Evolutionary conservation across 64 coral and sea anemone genomes (phyloP), one percentile per base, ranked within the genome.

Genomic region (Dendronephthya gigantea): DNA sequence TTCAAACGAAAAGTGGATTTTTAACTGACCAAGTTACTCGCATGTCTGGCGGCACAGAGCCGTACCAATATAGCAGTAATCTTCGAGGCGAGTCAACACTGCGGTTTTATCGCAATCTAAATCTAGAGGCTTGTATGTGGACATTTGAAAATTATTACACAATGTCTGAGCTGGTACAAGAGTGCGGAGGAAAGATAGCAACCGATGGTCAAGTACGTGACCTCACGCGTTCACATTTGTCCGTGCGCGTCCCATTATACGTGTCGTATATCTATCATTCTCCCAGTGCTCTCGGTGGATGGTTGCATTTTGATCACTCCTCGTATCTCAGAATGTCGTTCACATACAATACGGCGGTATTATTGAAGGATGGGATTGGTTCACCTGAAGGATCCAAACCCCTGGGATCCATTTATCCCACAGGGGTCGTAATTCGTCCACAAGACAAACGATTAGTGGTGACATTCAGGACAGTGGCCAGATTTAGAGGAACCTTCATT

Each of bases 51-150:
- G 89, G 89, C 38, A 90, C 85, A 5, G 89, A 91, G 29, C 95
- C 92, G 7, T 98, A 98, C 68, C 92, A 98, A 39, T 93, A 87
- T 30, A 93, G 90, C 43, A 58, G 48, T n/a, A 86, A 82, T 36
- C 87, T 98, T 0, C 85, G 95, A 15, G 88, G 89, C 1, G 93
- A 98, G 68, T 91, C 35, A 22, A 98, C 95, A 25, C 39, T 93
- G 58, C 81, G 74, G 13, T 91, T 98, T 49, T 98, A 98, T 41
- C 87, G 82, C 13, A 93, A 93, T 39, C 90, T 98, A 22, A 89
- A 98, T 47, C 89, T 93, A 9, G 95, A 98, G 49, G 93, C 95
- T 2, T 98, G 95, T 83, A 68, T 98, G 22, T 98, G 95, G 95
- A 91, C 68, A n/a, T 98, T 98, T 83, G 90, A 98, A 66, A 98